Conservation (phyloP, 2,113 vertebrate genomes). For the Morone chrysops region DNA sequence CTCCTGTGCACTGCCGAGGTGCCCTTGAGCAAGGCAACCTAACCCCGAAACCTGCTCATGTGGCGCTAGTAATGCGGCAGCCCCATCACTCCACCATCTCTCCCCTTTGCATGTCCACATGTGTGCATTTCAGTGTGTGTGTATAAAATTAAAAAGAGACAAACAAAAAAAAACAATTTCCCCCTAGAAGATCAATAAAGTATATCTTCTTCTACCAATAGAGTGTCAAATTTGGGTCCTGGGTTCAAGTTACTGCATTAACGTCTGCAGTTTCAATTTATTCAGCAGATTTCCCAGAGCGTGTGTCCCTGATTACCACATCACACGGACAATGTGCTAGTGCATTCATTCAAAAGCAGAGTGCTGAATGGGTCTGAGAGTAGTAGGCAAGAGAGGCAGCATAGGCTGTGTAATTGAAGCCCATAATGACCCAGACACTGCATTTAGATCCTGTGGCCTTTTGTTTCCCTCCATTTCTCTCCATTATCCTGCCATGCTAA, state of each 20-base stretch:
- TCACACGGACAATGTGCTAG: constrained; percentile 71
- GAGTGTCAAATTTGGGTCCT: neutral
- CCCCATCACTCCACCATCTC: no score
- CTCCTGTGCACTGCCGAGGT: no score
- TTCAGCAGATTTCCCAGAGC: constrained; percentile 21
- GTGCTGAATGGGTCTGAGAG: constrained; percentile 66
- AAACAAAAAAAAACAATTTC: no score
- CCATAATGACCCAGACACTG: constrained; percentile 70
- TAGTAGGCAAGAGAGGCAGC: constrained; percentile 31
- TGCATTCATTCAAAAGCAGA: constrained; percentile 58
- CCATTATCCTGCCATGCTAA: constrained; percentile 74
- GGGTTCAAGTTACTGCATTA: neutral
- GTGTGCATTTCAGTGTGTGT: no score
- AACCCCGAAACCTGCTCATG: no score
- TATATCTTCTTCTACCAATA: no score
- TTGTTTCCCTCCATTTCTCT: constrained; percentile 68
- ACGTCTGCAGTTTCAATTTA: constrained; percentile 26
- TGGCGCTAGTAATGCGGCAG: no score
- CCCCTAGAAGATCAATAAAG: no score
- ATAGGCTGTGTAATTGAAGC: constrained; percentile 74
- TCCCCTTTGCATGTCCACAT: no score
- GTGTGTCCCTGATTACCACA: constrained; percentile 75
- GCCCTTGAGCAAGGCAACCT: no score
- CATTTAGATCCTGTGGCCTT: constrained; percentile 69
- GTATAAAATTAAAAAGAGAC: no score